Base-by-base conservation (phyloP, 2,797 vertebrate species). In the Toxotes lorentzi region DNA sequence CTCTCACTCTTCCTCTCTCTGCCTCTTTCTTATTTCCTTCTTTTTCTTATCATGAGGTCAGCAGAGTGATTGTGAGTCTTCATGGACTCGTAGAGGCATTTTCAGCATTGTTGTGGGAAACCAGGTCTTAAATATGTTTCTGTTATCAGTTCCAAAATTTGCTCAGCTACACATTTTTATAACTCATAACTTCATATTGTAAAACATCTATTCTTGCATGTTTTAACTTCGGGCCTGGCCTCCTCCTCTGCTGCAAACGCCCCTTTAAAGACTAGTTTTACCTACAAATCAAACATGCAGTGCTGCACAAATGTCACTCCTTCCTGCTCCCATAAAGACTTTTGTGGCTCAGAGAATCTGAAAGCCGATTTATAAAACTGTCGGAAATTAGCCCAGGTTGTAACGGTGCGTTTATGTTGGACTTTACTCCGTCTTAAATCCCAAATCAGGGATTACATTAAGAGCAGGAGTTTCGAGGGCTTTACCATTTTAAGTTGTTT, bases 401-500 rank as follows among this genome's bases (percentile, higher is more conserved):
- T 73, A 89, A 68, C 70, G 63, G 79, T 48, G 58, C 65, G 69
- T 84, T 91, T 88, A 80, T 87, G 79, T 93, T 90, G 83, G 86
- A 93, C 91, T 91, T 91, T 85, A 87, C 66, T 82, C 76, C 76
- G 61, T 78, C 81, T 85, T 83, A 91, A 92, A 91, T 90, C 84
- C 81, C 72, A 93, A 88, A 86, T 89, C 73, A 63, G 83, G 86
- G 86, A 92, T 93, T 90, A 91, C 78, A 60, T 70, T 70, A 50
- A 89, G 87, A 87, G 81, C 51, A 63, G 68, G 86, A 67, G 66
- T 88, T 89, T 87, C 45, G 57, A 86, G 84, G 67, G 85, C 70
- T 91, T 89, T 85, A 86, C 87, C 74, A 81, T 77, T 87, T 84
- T 61, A 88, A 89, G 79, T 90, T 93, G 89, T 92, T 94, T 91